These are phyloP conservation scores for Drosophila longiperda DNA, from an alignment of 2,888 invertebrate genomes.

Conservation along the genomic window DNA sequence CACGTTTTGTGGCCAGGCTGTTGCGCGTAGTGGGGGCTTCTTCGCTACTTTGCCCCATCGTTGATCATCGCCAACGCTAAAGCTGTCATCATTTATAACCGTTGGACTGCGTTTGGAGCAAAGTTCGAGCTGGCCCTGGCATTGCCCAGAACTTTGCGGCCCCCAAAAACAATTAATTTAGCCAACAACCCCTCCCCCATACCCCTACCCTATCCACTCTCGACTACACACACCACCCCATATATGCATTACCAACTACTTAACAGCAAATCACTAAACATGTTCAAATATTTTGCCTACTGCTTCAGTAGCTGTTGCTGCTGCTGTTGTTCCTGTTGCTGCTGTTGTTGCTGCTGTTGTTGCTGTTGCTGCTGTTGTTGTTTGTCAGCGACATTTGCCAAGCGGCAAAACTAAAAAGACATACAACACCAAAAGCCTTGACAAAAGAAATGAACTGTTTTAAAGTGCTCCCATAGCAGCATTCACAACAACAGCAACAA, in stretches of 20 bases:
- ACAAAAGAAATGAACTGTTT: slow-evolving; percentile 82
- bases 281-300: slow-evolving; percentile 77
- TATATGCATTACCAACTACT: slow-evolving; percentile 75
- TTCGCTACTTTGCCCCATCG: slow-evolving; percentile 51
- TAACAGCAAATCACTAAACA: slow-evolving; percentile 82
- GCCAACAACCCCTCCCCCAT: slow-evolving; percentile 1
- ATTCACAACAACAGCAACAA: slow-evolving; percentile 12
- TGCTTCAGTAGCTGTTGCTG: slow-evolving; percentile 54
- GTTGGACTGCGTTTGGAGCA: slow-evolving; percentile 12
- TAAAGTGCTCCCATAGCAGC: slow-evolving; percentile 72
- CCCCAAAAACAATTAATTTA: slow-evolving; percentile 62
- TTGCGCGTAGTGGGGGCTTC: slow-evolving; percentile 12
- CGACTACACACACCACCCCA: neutral
- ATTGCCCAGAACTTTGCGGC: slow-evolving; percentile 48
- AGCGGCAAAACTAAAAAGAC: slow-evolving; percentile 72
- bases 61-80: slow-evolving; percentile 77
- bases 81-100: slow-evolving; percentile 70
- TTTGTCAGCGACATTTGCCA: slow-evolving; percentile 62
- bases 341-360: slow-evolving; percentile 42
- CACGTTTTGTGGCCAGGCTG: neutral
- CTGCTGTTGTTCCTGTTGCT: neutral
- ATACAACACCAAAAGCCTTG: slow-evolving; percentile 60
- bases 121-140: slow-evolving; percentile 53
- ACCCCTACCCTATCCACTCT: neutral
- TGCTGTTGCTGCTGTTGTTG: neutral